These are phyloP conservation scores for Aldrovandia affinis DNA, from an alignment of 2,797 vertebrate species.

Conservation along the genomic window DNA sequence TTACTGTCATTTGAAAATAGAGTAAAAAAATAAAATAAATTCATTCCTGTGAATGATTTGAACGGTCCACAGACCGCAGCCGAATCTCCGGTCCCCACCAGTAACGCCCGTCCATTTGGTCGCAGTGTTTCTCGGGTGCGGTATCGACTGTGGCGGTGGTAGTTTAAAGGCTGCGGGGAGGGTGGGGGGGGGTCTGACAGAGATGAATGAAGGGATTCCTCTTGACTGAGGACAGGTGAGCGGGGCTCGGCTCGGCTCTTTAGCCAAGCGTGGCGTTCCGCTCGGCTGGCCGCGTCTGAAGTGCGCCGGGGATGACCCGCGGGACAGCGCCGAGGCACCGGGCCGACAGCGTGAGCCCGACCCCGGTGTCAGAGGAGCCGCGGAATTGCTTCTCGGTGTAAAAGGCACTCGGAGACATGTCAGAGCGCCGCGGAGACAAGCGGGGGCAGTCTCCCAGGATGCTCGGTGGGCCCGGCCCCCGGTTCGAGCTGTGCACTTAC, in stretches of 20 bases:
- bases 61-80: too few species aligned
- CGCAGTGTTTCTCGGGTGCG: background rate
- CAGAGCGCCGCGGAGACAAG: background rate
- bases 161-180: background rate
- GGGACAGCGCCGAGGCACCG: background rate
- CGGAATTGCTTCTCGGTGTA: constrained; percentile 38
- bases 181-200: background rate
- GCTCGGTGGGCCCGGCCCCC: background rate
- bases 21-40: too few species aligned
- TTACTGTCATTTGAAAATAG: too few species aligned
- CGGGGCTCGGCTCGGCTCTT: background rate
- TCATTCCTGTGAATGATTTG: too few species aligned
- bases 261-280: constrained; percentile 28
- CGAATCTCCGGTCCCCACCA: too few species aligned
- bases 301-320: constrained; percentile 34
- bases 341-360: constrained; percentile 42
- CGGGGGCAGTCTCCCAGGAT: background rate
- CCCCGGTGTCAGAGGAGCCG: constrained; percentile 51
- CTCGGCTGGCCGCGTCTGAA: constrained; percentile 30
- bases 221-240: constrained; percentile 21
- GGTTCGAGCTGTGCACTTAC: background rate
- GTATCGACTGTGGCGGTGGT: background rate
- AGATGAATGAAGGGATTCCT: background rate
- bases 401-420: background rate
- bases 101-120: background rate